A percentile compares a stretch with the other conserved stretches of the same genome.
Evolutionary conservation across 1,140 invertebrate genomes (phyloP).

Genomic region (Leptinotarsa lineolata): DNA sequence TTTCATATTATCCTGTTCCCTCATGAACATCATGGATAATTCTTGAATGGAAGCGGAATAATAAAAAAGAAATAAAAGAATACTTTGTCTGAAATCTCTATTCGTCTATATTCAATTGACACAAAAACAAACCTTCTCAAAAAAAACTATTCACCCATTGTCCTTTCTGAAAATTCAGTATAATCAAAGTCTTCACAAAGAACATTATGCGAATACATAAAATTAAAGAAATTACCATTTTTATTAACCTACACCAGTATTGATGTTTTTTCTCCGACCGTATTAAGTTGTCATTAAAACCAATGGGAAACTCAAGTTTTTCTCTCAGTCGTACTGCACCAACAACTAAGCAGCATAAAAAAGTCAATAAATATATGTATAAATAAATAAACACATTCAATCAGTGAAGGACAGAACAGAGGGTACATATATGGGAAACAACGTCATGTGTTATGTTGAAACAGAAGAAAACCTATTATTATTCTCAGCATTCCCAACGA

Average conservation of each 20-base stretch:
- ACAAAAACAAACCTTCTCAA: no score
- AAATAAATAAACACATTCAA: conserved; percentile 2
- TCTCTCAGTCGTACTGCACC: neutral
- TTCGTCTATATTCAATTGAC: no score
- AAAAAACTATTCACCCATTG: no score
- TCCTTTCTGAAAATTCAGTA: no score
- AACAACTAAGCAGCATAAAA: neutral
- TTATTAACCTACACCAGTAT: conserved; percentile 6
- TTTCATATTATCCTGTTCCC: no score
- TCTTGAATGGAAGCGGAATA: no score
- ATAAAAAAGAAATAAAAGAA: no score
- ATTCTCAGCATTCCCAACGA: conserved; percentile 1
- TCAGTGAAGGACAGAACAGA: neutral
- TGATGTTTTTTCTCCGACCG: conserved; percentile 1
- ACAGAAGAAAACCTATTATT: neutral
- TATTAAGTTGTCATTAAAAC: neutral
- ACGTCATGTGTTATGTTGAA: conserved; percentile 8
- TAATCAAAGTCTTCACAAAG: no score
- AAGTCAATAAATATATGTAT: conserved; percentile 7
- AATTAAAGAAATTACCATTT: conserved; percentile 1
- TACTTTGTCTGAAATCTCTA: no score
- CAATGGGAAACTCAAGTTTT: neutral
- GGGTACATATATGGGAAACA: conserved; percentile 3
- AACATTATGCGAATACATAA: neutral
- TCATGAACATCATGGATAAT: no score